Evolutionary conservation across 2,797 vertebrate species (phyloP).

Genomic region (Anguilla pacifica): DNA sequence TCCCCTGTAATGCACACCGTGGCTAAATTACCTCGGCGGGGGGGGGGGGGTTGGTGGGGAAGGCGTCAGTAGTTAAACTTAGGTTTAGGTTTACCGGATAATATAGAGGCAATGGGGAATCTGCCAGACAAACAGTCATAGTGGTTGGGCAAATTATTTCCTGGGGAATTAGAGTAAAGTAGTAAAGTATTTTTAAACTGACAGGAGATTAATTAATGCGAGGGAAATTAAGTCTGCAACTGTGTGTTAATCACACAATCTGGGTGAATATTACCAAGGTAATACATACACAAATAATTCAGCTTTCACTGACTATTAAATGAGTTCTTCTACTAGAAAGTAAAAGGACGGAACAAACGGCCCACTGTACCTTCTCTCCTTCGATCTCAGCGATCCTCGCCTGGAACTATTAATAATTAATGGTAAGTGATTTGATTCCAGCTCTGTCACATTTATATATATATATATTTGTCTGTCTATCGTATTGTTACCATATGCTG

Average conservation of each 20-base stretch:
- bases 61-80: too few species aligned
- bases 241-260: neutral
- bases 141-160: neutral
- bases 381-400: slow-evolving; percentile 79
- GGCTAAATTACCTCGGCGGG: neutral
- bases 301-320: too few species aligned
- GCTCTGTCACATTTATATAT: neutral
- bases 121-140: neutral
- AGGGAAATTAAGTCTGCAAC: too few species aligned
- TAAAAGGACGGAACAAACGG: slow-evolving; percentile 3
- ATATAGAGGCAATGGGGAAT: neutral
- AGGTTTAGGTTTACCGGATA: neutral
- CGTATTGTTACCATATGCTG: neutral
- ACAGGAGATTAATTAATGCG: too few species aligned
- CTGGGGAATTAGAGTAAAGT: too few species aligned
- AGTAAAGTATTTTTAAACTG: too few species aligned
- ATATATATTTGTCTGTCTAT: too few species aligned
- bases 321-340: too few species aligned
- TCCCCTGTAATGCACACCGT: slow-evolving; percentile 73
- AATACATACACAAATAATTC: neutral
- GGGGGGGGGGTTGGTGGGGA: too few species aligned
- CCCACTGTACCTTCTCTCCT: slow-evolving; percentile 85
- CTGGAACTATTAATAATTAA: slow-evolving; percentile 75
- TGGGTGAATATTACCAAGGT: neutral
- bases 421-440: slow-evolving; percentile 2